Evolutionary conservation across 2,797 vertebrate species (phyloP), one percentile per base, ranked within the genome.

Genomic region (Malacoctenus gilli): DNA sequence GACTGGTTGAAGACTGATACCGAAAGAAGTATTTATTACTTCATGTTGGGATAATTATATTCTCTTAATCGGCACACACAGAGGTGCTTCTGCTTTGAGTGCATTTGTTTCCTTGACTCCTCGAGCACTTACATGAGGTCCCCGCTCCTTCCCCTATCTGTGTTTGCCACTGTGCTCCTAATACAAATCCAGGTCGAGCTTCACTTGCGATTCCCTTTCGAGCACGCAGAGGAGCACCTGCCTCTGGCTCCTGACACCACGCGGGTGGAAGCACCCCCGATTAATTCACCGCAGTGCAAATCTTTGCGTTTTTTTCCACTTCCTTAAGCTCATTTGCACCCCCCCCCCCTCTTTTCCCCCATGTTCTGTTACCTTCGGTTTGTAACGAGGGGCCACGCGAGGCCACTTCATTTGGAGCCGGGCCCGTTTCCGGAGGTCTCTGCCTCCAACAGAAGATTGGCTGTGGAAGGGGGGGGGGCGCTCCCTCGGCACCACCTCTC

Each of bases 331-430:
- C 32, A 59, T 64, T 11, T 2, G 16, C 18, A 16, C 16, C 35
- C 7, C 19, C 4, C 16, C 31, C 36, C 35, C 22, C 8, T 25
- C 18, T 38, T 4, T 35, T 7, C 8, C 1, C 14, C 30, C 28
- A 5, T 42, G 22, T 59, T 58, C 30, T 37, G 53, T 53, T 60
- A 19, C 39, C 32, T 14, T 0, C 32, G 20, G 35, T 68, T 62
- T 72, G 31, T 69, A 51, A 53, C 60, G 37, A 72, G 57, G n/a
- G 59, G 57, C 76, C 54, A 19, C 55, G 68, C 4, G 15, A 72
- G 60, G 73, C 56, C 37, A 14, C 46, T 66, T 25, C 19, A 7
- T 75, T 70, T 77, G 52, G 38, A 69, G 61, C 61, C 12, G 41
- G 38, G 58, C 46, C 37, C 28, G 47, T 59, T 67, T 65, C 36